A percentile compares a stretch with the other conserved stretches of the same genome.
Conservation (phyloP, 2,888 invertebrate genomes). For the Nemurella pictetii region DNA sequence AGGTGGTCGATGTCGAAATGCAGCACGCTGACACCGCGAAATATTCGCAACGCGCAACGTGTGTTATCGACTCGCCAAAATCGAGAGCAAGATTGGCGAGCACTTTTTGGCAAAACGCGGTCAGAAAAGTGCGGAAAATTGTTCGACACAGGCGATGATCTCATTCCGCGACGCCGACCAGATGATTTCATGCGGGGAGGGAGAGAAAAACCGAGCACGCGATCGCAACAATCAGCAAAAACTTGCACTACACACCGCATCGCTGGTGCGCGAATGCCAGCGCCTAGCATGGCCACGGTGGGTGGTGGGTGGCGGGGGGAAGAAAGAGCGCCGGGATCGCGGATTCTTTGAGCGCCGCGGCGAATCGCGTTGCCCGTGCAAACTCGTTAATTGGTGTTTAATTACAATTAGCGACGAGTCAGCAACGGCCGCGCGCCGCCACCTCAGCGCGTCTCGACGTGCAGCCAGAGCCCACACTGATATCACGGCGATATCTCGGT, state of each 20-base stretch:
- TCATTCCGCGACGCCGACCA: neutral
- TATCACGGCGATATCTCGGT: too few relatives aligned
- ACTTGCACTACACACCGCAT: neutral
- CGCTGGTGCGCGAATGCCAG: neutral
- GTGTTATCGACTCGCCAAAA: neutral
- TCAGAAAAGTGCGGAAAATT: too few relatives aligned
- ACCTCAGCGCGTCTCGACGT: neutral
- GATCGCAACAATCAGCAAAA: neutral
- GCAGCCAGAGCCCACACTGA: neutral
- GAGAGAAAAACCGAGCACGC: neutral
- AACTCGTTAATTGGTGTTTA: neutral
- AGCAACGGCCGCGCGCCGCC: neutral
- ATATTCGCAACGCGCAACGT: too few relatives aligned
- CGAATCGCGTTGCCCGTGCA: neutral
- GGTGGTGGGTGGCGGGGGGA: neutral
- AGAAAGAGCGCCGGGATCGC: neutral
- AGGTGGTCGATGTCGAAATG: too few relatives aligned
- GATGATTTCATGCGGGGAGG: neutral
- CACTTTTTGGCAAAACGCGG: too few relatives aligned
- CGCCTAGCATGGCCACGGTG: neutral
- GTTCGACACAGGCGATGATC: neutral
- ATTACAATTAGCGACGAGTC: neutral
- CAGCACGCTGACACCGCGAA: too few relatives aligned
- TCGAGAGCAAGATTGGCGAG: neutral
- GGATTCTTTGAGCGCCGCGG: neutral